Evolutionary conservation across 2,888 invertebrate species (phyloP), one percentile per base, ranked within the genome.

Genomic region (Drosophila mimica): DNA sequence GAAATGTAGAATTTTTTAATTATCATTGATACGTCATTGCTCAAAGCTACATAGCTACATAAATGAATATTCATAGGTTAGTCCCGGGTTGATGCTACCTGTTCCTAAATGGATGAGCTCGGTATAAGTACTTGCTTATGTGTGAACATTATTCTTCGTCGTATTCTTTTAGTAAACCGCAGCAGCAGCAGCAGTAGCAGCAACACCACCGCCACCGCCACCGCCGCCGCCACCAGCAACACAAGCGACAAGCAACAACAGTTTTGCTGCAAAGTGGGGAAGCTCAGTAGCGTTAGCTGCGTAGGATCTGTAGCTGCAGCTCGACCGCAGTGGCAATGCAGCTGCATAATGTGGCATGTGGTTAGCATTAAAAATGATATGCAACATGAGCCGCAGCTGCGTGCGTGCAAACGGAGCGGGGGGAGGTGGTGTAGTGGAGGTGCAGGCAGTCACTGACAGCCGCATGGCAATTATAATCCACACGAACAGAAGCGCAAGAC

Each of bases 321-420:
- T 61, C 63, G 75, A 89, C 87, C 89, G 70, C 90, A 90, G 76
- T 78, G 76, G 89, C 84, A 81, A 78, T 89, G 83, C 87, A 80
- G 88, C 83, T 81, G 87, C 79, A 91, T 89, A 87, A 88, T 86
- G 90, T 79, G 87, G 89, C 90, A 76, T 91, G 91, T 79, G 91
- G 89, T 87, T 91, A 89, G 91, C 90, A 88, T 91, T 90, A 89
- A 89, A 90, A 88, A 90, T 88, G 89, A 91, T 88, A 88, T 88
- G 89, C 86, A 88, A 82, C 88, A 81, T 75, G 80, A 90, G 77
- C 60, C 63, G 70, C 86, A 82, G 64, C 77, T 83, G 65, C 49
- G 51, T 70, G 86, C 31, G 61, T 54, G 64, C 40, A 11, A 49
- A 0, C 5, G 25, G 5, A 9, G 48, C 5, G 25, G 5, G 15